Percentiles rank a stretch among this genome's conserved stretches.
phyloP scores from a whole-genome alignment of 2,888 invertebrate genomes.

The Leptopilina myrica region DNA sequence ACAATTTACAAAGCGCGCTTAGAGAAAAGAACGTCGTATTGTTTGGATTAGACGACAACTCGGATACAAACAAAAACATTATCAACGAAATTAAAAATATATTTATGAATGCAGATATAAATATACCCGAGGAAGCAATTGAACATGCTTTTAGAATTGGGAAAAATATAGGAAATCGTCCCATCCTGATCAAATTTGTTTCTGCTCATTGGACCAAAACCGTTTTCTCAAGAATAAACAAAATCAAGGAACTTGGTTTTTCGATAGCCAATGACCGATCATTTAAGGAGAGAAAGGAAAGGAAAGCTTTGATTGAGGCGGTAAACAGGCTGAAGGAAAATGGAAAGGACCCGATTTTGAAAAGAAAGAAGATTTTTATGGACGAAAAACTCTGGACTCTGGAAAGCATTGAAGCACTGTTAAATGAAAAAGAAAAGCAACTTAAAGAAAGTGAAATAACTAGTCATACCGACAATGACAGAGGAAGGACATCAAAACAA shows the following conservation, averaged over 20 bases:
- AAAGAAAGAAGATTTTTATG: not conserved
- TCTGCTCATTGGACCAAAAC: slow-evolving; percentile 4
- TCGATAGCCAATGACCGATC: not conserved
- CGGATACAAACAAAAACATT: not conserved
- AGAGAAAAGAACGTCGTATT: not conserved
- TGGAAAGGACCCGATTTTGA: slow-evolving; percentile 7
- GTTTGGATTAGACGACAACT: slow-evolving; percentile 2
- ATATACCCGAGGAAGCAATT: not conserved
- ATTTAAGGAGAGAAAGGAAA: not conserved
- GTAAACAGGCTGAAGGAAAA: not conserved
- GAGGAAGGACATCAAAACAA: not conserved
- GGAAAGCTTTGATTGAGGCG: not conserved
- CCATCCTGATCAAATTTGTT: not conserved
- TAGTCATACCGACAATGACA: not conserved
- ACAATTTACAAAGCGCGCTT: not conserved
- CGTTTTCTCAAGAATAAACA: not conserved
- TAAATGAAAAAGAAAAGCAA: not conserved
- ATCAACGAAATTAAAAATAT: slow-evolving; percentile 1
- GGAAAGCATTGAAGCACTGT: slow-evolving; percentile 2
- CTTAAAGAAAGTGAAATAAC: not conserved
- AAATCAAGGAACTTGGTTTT: not conserved
- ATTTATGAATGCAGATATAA: not conserved
- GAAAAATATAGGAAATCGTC: not conserved
- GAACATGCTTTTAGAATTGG: not conserved
- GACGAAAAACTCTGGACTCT: slow-evolving; percentile 1